Conservation (phyloP, 2,797 vertebrate species). For the Rallus crepitans region DNA sequence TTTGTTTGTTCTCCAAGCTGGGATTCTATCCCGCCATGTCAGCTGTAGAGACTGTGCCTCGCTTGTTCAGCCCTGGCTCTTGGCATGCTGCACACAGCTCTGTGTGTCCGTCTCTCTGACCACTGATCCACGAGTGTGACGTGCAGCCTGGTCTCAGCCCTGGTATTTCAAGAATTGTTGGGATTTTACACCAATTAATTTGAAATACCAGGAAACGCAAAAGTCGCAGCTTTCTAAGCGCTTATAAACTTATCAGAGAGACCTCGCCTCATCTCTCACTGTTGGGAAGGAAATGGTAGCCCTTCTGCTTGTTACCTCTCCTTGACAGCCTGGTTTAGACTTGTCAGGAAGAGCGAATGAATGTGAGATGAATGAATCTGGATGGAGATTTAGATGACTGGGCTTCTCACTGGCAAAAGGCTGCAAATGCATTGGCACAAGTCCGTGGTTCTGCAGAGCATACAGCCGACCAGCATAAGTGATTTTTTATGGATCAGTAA, state of each 20-base stretch:
- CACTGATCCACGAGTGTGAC: fast-evolving
- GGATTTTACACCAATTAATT: neutral
- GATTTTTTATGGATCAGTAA: neutral
- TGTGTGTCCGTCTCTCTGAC: fast-evolving
- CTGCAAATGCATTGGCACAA: neutral
- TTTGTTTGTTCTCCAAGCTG: neutral
- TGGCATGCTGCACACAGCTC: neutral
- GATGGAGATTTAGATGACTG: neutral
- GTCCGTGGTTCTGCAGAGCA: neutral
- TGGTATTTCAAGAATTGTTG: neutral
- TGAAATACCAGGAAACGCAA: neutral
- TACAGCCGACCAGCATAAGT: neutral
- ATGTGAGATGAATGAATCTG: neutral
- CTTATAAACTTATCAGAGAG: neutral
- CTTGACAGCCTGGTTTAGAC: neutral
- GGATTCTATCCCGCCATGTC: fast-evolving
- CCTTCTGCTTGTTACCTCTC: neutral
- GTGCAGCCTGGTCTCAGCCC: neutral
- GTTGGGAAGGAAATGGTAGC: neutral
- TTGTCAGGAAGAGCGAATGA: neutral
- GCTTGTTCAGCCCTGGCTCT: neutral
- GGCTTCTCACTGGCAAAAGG: neutral
- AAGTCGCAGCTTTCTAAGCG: neutral
- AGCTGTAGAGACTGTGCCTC: neutral
- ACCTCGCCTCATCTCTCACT: neutral